Base-by-base conservation (phyloP, 2,113 vertebrate genomes). In the Tiliqua scincoides region DNA sequence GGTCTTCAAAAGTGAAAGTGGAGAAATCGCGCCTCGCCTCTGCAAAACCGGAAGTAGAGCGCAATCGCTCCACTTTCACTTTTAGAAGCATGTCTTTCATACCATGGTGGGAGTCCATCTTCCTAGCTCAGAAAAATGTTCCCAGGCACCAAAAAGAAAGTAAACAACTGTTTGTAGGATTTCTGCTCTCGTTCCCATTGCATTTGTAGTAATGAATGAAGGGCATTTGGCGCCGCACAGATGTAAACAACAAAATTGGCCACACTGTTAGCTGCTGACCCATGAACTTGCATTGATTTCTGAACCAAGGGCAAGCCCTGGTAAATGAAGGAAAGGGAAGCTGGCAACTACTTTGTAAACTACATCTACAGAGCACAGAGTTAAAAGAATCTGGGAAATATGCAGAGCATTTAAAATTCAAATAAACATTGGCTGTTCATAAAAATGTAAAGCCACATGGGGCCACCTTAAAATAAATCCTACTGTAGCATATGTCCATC, bases 241-340 rank as follows among this genome's bases (percentile, higher is more conserved):
- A 73, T 71, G n/a, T 74, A 83, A 92, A 73, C 77, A 89, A 93
- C 54, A 83, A 88, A 91, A 94, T 81, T 91, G 6, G 0, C 37
- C 82, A 89, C 68, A 65, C 93, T 93, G 88, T 94, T 89, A 92
- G 32, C 35, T 87, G 27, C 83, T 91, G 87, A 92, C 84, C 86
- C 85, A 87, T 89, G 84, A 92, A 88, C 83, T 91, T 89, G 61
- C 80, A 75, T 78, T 88, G 77, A 90, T 87, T 93, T 90, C 90
- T 90, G 70, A 83, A 77, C 82, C 92, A 90, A 79, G 83, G 85
- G 70, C 89, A 93, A 86, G 71, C 84, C 92, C 70, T 20, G 35
- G 89, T 86, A 83, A 85, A 14, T 78, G 65, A 72, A 86, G 80
- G 89, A 78, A 81, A 25, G 35, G 87, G 63, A 77, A 90, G 87